Conservation (phyloP, 2,888 invertebrate species). For the Ophion costatus region DNA sequence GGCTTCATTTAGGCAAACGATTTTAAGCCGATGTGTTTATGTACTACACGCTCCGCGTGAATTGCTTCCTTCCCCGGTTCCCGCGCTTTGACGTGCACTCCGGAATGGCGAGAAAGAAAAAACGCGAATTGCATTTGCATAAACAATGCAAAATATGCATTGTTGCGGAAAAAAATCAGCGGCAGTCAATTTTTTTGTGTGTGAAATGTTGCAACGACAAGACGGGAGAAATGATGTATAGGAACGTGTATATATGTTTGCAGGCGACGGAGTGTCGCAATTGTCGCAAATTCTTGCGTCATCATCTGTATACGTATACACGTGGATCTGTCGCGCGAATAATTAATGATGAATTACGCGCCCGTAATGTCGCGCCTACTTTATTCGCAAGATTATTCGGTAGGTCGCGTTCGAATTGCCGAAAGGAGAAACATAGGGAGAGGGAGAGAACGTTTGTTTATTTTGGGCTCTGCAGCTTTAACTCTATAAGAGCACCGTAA, state of each 20-base stretch:
- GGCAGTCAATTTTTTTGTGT: background rate
- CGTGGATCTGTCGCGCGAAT: background rate
- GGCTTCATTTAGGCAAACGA: too few species aligned
- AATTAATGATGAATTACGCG: background rate
- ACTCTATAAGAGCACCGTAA: too few species aligned
- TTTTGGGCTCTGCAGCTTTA: too few species aligned
- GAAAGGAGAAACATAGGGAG: background rate
- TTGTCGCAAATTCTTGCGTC: slow-evolving; percentile 36
- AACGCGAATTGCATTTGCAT: background rate
- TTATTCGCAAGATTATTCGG: background rate
- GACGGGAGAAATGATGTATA: background rate
- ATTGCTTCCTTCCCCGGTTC: too few species aligned
- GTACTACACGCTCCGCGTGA: too few species aligned
- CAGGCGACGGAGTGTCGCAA: slow-evolving; percentile 31
- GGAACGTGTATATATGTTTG: background rate
- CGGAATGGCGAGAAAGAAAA: background rate
- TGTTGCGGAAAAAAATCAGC: background rate
- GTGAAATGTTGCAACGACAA: background rate
- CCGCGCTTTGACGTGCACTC: background rate
- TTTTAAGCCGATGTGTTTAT: too few species aligned
- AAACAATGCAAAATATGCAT: background rate
- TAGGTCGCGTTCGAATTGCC: background rate
- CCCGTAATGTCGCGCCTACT: slow-evolving; percentile 18
- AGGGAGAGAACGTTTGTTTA: background rate
- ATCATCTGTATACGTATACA: background rate